Evolutionary conservation across 2,113 vertebrate genomes (phyloP).

Genomic region (Lepisosteus osseus): DNA sequence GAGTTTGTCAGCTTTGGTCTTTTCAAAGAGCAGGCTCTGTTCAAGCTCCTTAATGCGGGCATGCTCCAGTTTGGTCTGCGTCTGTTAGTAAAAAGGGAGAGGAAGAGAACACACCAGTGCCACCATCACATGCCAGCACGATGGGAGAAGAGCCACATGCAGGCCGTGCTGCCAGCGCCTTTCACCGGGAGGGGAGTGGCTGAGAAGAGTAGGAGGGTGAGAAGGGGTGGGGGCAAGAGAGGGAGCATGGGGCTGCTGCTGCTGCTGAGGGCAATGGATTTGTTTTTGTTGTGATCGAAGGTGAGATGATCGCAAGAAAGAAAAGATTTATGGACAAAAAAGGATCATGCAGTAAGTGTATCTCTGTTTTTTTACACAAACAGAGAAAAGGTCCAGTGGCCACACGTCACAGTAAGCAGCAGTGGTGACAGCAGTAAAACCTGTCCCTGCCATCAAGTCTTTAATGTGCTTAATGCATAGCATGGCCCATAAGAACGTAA

Average conservation of each 20-base stretch:
- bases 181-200: slow-evolving; percentile 60
- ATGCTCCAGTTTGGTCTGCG: slow-evolving; percentile 99
- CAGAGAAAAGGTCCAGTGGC: slow-evolving; percentile 32
- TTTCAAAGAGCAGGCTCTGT: slow-evolving; percentile 99
- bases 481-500: background rate
- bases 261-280: slow-evolving; percentile 46
- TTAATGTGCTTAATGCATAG: too few species aligned
- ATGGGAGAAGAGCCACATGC: slow-evolving; percentile 73
- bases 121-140: slow-evolving; percentile 98
- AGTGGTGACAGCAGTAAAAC: slow-evolving; percentile 14
- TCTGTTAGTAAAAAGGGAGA: slow-evolving; percentile 99
- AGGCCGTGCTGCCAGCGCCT: slow-evolving; percentile 70
- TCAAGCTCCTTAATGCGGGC: slow-evolving; percentile 99
- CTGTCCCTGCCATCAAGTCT: too few species aligned
- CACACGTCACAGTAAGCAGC: slow-evolving; percentile 34
- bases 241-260: slow-evolving; percentile 30
- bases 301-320: slow-evolving; percentile 36
- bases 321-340: slow-evolving; percentile 38
- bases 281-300: slow-evolving; percentile 28
- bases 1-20: slow-evolving; percentile 99
- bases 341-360: slow-evolving; percentile 68
- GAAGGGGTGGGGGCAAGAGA: slow-evolving; percentile 19
- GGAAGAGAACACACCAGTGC: slow-evolving; percentile 98
- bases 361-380: slow-evolving; percentile 18
- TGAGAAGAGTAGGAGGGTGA: slow-evolving; percentile 28